These are phyloP conservation scores for Mantis religiosa DNA, from an alignment of 2,888 invertebrate genomes.

Conservation along the genomic window DNA sequence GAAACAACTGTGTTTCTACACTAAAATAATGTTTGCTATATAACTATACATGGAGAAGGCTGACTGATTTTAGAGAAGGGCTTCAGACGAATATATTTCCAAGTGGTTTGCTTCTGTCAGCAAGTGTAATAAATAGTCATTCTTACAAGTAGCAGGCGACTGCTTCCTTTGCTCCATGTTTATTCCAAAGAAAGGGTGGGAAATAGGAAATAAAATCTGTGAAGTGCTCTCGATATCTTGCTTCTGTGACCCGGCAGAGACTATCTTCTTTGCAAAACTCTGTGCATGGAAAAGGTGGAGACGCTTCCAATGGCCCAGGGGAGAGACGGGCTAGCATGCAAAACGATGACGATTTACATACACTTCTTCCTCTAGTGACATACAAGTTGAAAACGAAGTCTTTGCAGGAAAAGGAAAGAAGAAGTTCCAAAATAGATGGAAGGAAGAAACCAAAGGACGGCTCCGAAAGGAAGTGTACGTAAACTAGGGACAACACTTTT, in stretches of 20 bases:
- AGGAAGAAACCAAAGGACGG: not conserved
- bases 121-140: not conserved
- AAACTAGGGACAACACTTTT: not conserved
- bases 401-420: not conserved
- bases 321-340: not conserved
- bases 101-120: not conserved
- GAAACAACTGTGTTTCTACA: no score
- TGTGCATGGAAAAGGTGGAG: constrained; percentile 15
- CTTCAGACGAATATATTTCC: not conserved
- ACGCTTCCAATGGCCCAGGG: not conserved
- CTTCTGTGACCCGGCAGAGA: not conserved
- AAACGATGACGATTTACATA: constrained; percentile 11
- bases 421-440: not conserved
- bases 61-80: not conserved
- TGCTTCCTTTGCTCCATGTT: not conserved
- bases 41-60: no score
- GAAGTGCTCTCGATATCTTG: not conserved
- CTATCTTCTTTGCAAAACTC: not conserved
- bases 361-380: not conserved
- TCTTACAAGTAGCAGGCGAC: not conserved
- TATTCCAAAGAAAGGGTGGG: not conserved
- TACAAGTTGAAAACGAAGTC: not conserved
- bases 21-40: no score
- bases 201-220: not conserved
- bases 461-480: not conserved